These are phyloP conservation scores for Autographa gamma DNA, from an alignment of 2,888 invertebrate species.

Conservation along the genomic window DNA sequence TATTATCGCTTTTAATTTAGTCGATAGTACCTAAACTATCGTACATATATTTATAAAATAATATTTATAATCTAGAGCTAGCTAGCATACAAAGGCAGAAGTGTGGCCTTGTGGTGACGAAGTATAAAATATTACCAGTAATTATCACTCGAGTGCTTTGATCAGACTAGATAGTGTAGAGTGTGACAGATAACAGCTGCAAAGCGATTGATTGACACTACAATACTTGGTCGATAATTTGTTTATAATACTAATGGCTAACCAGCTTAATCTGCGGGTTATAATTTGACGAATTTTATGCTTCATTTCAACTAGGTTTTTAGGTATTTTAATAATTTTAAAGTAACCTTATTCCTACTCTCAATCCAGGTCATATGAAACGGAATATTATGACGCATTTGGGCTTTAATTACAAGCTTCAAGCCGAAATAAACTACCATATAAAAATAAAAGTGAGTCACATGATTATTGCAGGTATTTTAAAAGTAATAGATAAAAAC, in stretches of 20 bases:
- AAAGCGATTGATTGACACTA: conserved; percentile 34
- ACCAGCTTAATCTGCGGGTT: background rate
- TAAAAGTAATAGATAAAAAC: too few relatives aligned
- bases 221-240: conserved; percentile 7
- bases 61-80: conserved; percentile 19
- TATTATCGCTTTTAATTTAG: background rate
- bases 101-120: conserved; percentile 43
- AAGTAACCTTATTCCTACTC: too few relatives aligned
- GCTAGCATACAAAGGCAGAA: conserved; percentile 13
- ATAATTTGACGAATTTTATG: background rate
- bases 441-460: too few relatives aligned
- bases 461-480: too few relatives aligned
- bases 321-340: background rate
- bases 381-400: too few relatives aligned
- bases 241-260: conserved; percentile 8
- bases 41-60: conserved; percentile 28
- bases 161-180: conserved; percentile 44
- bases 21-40: background rate
- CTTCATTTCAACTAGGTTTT: too few relatives aligned
- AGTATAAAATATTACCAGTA: conserved; percentile 35
- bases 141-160: conserved; percentile 53
- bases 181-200: conserved; percentile 32
- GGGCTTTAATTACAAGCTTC: too few relatives aligned
- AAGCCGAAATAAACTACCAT: too few relatives aligned
- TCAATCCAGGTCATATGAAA: too few relatives aligned